Base-by-base conservation (phyloP, 2,113 vertebrate genomes). In the Lepidothrix coronata region DNA sequence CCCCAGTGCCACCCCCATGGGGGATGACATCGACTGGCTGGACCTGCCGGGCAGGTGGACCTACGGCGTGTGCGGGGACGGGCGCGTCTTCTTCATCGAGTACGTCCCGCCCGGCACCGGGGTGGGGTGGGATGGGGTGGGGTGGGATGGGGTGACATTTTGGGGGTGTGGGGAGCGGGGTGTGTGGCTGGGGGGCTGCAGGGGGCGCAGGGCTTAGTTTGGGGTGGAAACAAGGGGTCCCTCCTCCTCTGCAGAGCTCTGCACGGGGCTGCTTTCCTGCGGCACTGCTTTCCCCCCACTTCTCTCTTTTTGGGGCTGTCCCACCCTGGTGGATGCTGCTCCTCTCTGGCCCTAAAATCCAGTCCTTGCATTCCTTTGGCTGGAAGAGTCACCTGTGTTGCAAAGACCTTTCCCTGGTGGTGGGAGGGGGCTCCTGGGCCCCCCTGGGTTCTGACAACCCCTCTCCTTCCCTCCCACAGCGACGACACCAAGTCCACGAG, bases 21-120 rank as follows among this genome's bases (percentile, higher is more conserved):
- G 94, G 3, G 98, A 98, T 67, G 98, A 97, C 86, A 94, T 98
- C 22, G 97, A 97, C 39, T 98, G 98, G 98, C 97, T 98, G 93
- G 98, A 97, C 95, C 85, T 98, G 96, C 98, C 97, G 4, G 97
- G 98, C 94, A 94, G 96, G 39, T 98, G 98, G 98, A 98, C 97
- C 37, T 98, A 98, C 24, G 98, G 98, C 22, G 98, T 98, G 14
- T 98, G 97, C 73, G 52, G 92, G 52, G 98, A 97, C 7, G 98
- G 98, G 5, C 82, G 98, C 11, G 28, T 98, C 97, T 98, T 98
- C 96, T 98, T 98, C 96, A 95, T 98, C 97, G 76, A 98, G 98
- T 98, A 98, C 6, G 96, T 33, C 43, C 21, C 12, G 61, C 44
- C 37, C 7, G 19, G 51, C 63, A 14, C 31, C 8, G 15, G 7